Percentiles rank a stretch among this genome's conserved stretches.
phyloP scores from a whole-genome alignment of 2,113 vertebrate species.

The Arizona elegans region DNA sequence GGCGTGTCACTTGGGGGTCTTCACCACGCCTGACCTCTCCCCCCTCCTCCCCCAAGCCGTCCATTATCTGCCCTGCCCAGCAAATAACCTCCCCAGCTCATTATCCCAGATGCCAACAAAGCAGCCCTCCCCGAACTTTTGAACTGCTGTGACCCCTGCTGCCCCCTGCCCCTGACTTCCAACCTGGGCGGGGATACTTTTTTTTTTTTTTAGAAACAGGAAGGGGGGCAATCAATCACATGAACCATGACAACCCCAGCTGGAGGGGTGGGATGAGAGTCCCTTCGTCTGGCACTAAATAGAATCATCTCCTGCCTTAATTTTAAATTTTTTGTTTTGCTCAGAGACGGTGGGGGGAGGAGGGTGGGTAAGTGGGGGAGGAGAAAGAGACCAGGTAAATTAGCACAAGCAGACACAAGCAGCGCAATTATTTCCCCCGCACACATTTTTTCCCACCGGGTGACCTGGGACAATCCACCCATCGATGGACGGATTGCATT shows the following conservation, averaged over 20 bases:
- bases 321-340: background rate
- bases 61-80: slow-evolving; percentile 63
- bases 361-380: background rate
- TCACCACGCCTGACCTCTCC: slow-evolving; percentile 24
- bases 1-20: slow-evolving; percentile 46
- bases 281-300: background rate
- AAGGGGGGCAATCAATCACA: slow-evolving; percentile 8
- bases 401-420: background rate
- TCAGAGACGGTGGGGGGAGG: background rate
- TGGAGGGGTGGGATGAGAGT: background rate
- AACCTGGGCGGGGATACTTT: background rate
- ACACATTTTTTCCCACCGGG: fast-evolving
- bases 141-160: slow-evolving; percentile 71
- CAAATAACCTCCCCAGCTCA: slow-evolving; percentile 68
- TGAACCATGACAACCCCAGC: slow-evolving; percentile 46
- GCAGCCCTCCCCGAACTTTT: slow-evolving; percentile 54
- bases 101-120: slow-evolving; percentile 64
- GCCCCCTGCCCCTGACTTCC: slow-evolving; percentile 62
- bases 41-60: slow-evolving; percentile 30
- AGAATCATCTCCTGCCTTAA: background rate
- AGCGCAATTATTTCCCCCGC: background rate
- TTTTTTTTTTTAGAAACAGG: background rate
- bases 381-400: background rate
- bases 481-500: background rate
- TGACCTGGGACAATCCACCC: background rate